Evolutionary conservation across 2,888 invertebrate genomes (phyloP).

Genomic region (Volucella zonaria): DNA sequence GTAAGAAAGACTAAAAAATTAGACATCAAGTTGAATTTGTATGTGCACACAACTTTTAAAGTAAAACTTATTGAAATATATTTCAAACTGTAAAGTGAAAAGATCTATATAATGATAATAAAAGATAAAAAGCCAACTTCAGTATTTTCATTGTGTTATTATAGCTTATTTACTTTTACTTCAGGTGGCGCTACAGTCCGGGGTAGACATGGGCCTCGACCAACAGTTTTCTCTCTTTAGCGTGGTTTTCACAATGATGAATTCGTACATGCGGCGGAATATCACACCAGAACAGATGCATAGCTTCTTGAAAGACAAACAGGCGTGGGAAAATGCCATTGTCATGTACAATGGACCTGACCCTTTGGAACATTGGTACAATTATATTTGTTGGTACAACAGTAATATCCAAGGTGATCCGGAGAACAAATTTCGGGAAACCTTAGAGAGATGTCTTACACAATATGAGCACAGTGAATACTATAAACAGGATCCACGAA

Average conservation of each 20-base stretch:
- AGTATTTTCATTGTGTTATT: conserved; percentile 1
- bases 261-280: conserved; percentile 76
- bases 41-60: conserved; percentile 73
- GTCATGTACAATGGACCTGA: conserved; percentile 93
- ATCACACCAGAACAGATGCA: conserved; percentile 79
- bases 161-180: not conserved
- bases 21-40: conserved; percentile 61
- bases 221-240: too few relatives aligned
- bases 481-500: conserved; percentile 93
- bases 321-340: conserved; percentile 91
- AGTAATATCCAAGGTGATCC: conserved; percentile 89
- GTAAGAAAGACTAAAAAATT: conserved; percentile 65
- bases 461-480: conserved; percentile 91
- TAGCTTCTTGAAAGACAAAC: conserved; percentile 81
- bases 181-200: not conserved
- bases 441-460: conserved; percentile 92
- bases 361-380: conserved; percentile 94
- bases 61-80: conserved; percentile 63
- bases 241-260: conserved; percentile 70
- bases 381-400: conserved; percentile 96
- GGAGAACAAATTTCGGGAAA: conserved; percentile 94
- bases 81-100: conserved; percentile 66
- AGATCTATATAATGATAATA: conserved; percentile 68
- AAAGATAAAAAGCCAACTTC: conserved; percentile 48
- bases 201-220: too few relatives aligned